Evolutionary conservation across 2,113 vertebrate genomes (phyloP), one percentile per base, ranked within the genome.

Genomic region (Drymodes brunneopygia): DNA sequence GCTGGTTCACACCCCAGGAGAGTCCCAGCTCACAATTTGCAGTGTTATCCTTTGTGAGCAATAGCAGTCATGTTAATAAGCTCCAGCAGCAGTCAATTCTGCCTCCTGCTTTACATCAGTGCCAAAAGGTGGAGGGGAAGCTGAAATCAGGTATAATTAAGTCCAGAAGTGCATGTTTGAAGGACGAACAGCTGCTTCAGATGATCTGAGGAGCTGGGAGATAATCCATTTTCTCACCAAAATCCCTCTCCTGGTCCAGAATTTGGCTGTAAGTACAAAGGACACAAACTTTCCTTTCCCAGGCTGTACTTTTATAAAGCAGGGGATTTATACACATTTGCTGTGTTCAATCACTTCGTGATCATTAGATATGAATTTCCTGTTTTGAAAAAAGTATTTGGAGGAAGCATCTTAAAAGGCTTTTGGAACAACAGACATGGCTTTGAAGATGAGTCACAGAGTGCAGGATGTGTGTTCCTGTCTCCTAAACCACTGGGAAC

Each of bases 331-430:
- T 50, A 45, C 23, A 61, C 21, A n/a, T 88, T 90, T 75, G 7
- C 62, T 73, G 45, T 35, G 51, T 65, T 95, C 74, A 64, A 64
- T 88, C 70, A 31, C 44, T 69, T 88, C 29, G 21, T 15, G 36
- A 89, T 85, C 57, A 91, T 92, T 65, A 85, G n/a, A 18, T n/a
- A 72, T 25, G 25, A 64, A 61, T 6, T 20, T 13, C 17, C 13
- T 33, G 23, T 15, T 36, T 42, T 44, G 4, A 7, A 45, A 35
- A 29, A 77, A 15, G 9, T 20, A 70, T 94, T 84, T 87, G 79
- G 66, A 94, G 40, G 73, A 77, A 91, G 65, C 33, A 29, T 64
- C 88, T 95, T 92, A 81, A 95, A 94, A 96, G 67, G 44, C 58
- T 88, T 47, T 87, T 81, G 58, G 38, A 96, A 85, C 28, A 79